Evolutionary conservation across 2,797 vertebrate species (phyloP).

Genomic region (Mormyrops attenuatus): DNA sequence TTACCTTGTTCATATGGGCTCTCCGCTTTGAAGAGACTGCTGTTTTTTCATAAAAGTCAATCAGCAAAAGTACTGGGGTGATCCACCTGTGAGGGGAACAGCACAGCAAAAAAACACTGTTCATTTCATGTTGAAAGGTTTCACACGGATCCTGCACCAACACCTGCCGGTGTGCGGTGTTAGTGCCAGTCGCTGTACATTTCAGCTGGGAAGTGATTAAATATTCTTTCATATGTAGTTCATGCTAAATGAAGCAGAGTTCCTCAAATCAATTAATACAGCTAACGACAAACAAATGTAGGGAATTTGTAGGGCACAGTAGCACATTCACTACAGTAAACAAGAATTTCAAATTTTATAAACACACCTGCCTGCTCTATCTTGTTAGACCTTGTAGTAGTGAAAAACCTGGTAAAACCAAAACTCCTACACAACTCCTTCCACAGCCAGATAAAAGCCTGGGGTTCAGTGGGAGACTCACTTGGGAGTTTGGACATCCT

Average conservation of each 20-base stretch:
- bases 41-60: conserved; percentile 95
- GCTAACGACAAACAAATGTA: neutral
- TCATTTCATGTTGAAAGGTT: neutral
- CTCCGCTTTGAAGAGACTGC: conserved; percentile 88
- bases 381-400: neutral
- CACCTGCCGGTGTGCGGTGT: neutral
- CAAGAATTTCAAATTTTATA: neutral
- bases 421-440: neutral
- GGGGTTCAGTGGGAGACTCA: conserved; percentile 52
- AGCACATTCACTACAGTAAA: neutral
- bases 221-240: neutral
- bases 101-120: neutral
- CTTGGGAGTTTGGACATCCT: conserved; percentile 95
- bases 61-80: conserved; percentile 86
- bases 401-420: neutral
- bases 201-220: neutral
- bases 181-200: neutral
- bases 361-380: neutral
- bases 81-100: conserved; percentile 74
- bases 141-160: neutral
- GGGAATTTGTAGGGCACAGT: neutral
- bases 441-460: neutral
- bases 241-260: neutral
- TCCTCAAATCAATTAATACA: neutral
- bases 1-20: conserved; percentile 92